Conservation (phyloP, 2,113 vertebrate species). For the Arvicanthis niloticus region DNA sequence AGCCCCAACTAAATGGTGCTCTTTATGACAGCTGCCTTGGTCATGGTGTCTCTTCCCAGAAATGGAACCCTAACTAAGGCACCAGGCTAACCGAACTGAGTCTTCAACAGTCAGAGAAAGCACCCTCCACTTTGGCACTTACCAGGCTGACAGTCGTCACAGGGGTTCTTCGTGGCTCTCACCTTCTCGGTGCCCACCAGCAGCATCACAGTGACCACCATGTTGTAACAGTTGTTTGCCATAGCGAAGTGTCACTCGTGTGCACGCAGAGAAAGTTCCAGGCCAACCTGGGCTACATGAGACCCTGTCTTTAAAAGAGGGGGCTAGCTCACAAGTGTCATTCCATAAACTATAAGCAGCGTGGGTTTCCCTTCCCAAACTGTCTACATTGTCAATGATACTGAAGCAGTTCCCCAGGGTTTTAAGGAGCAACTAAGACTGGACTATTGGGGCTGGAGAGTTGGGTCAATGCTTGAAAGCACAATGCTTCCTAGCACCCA, state of each 20-base stretch:
- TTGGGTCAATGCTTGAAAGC: not conserved
- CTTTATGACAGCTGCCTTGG: too few species aligned
- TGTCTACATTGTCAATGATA: too few species aligned
- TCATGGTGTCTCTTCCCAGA: too few species aligned
- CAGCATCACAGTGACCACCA: slow-evolving; percentile 42
- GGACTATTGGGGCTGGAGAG: not conserved
- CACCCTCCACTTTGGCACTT: not conserved
- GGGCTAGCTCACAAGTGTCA: not conserved
- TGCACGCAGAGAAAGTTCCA: not conserved
- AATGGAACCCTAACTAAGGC: too few species aligned
- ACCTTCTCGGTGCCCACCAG: not conserved
- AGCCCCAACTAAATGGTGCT: too few species aligned
- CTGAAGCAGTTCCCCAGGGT: not conserved
- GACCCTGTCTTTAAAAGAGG: not conserved
- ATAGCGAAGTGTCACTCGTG: slow-evolving; percentile 10
- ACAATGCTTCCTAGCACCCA: too few species aligned
- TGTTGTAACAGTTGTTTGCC: not conserved
- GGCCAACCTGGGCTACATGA: not conserved
- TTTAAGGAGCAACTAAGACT: not conserved
- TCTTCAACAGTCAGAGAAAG: not conserved
- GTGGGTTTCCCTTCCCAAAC: not conserved
- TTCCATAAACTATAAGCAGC: not conserved
- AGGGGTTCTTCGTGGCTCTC: not conserved
- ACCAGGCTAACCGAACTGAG: not conserved
- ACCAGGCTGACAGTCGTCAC: slow-evolving; percentile 66